Evolutionary conservation across 2,888 invertebrate genomes (phyloP).

Genomic region (Aplocera efformata): DNA sequence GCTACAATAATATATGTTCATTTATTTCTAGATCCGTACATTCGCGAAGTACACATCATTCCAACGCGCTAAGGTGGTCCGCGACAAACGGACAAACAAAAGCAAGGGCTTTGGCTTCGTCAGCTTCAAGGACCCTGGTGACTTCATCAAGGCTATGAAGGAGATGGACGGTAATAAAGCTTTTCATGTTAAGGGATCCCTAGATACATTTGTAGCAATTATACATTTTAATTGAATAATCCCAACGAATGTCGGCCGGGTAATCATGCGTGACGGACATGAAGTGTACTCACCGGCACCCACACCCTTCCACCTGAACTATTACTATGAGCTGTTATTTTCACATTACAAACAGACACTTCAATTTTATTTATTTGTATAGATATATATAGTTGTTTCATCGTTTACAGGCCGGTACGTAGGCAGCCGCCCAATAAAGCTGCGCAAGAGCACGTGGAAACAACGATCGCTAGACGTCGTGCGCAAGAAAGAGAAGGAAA

Average conservation of each 20-base stretch:
- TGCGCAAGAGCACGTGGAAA: slow-evolving; percentile 98
- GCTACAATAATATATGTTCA: neutral
- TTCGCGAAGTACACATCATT: slow-evolving; percentile 97
- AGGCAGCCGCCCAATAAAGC: slow-evolving; percentile 98
- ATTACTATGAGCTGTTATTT: too few relatives aligned
- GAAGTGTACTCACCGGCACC: too few relatives aligned
- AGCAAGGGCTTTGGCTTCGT: slow-evolving; percentile 99
- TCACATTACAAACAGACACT: too few relatives aligned
- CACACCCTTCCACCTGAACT: too few relatives aligned
- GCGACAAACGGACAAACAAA: slow-evolving; percentile 98
- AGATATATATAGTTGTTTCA: too few relatives aligned
- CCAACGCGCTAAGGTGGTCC: slow-evolving; percentile 94
- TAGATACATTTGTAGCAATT: neutral
- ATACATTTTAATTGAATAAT: too few relatives aligned
- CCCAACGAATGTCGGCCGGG: too few relatives aligned
- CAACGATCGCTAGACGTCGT: slow-evolving; percentile 95
- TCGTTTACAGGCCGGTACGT: slow-evolving; percentile 95
- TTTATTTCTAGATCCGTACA: slow-evolving; percentile 84
- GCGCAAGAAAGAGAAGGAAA: slow-evolving; percentile 97
- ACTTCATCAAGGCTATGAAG: slow-evolving; percentile 98
- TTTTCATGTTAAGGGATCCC: neutral
- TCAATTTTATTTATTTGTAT: too few relatives aligned
- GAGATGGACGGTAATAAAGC: slow-evolving; percentile 95
- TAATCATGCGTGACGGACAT: too few relatives aligned
- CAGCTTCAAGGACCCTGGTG: slow-evolving; percentile 98